phyloP scores from a whole-genome alignment of 2,797 vertebrate species.

The Pseudochaenichthys georgianus region DNA sequence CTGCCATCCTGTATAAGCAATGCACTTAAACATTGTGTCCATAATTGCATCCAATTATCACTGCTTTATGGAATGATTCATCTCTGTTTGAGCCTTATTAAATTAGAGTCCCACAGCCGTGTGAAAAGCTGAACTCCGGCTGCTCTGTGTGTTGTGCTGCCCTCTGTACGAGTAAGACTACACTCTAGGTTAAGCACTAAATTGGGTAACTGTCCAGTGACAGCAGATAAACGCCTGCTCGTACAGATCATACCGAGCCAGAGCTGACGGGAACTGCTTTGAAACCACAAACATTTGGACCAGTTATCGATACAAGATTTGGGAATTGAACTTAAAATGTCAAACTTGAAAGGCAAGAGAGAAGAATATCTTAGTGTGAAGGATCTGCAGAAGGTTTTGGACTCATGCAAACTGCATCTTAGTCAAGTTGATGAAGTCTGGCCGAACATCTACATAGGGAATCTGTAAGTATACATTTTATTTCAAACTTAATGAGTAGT shows the following conservation, averaged over 20 bases:
- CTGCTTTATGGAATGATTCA: constrained; percentile 61
- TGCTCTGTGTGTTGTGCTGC: constrained; percentile 65
- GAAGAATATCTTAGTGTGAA: constrained; percentile 84
- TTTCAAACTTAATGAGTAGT: neutral
- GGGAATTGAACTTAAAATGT: constrained; percentile 73
- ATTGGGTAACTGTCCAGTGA: constrained; percentile 80
- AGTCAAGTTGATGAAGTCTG: constrained; percentile 87
- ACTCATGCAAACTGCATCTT: constrained; percentile 85
- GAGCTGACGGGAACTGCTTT: constrained; percentile 57
- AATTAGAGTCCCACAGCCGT: constrained; percentile 54
- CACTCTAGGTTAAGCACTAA: constrained; percentile 80
- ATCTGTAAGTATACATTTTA: constrained; percentile 85
- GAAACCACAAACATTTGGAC: constrained; percentile 69
- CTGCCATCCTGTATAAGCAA: constrained; percentile 37
- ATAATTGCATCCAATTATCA: constrained; percentile 67
- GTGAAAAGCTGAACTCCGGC: constrained; percentile 50
- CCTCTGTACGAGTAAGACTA: constrained; percentile 72
- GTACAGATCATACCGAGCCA: constrained; percentile 70
- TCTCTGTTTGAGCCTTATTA: constrained; percentile 64
- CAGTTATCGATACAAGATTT: constrained; percentile 52
- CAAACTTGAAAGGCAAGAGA: constrained; percentile 66
- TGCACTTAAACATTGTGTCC: constrained; percentile 56
- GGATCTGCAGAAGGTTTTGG: constrained; percentile 86
- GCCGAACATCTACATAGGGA: constrained; percentile 86
- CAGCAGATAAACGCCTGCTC: constrained; percentile 83